A percentile compares a stretch with the other conserved stretches of the same genome.
Conservation (phyloP, 2,797 vertebrate genomes). For the Hydrocynus forskahlii region DNA sequence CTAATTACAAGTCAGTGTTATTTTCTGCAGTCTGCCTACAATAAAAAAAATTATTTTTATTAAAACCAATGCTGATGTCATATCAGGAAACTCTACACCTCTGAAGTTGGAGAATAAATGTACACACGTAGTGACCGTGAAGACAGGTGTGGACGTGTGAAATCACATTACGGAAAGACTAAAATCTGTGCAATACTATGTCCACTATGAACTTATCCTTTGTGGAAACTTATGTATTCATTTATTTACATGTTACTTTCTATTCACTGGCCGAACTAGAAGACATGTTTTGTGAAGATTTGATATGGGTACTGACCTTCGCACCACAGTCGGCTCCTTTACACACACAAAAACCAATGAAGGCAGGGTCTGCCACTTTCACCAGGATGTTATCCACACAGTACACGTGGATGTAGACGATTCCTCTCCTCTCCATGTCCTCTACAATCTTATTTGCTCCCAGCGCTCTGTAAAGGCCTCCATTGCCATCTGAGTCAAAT, state of each 20-base stretch:
- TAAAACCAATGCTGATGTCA: background rate
- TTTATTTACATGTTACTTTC: background rate
- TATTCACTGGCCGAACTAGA: background rate
- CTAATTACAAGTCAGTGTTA: background rate
- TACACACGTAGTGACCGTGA: background rate
- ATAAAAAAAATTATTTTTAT: background rate
- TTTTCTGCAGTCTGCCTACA: background rate
- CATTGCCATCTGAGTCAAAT: conserved; percentile 87
- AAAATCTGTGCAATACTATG: background rate
- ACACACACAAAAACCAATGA: conserved; percentile 92
- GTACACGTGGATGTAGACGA: conserved; percentile 89
- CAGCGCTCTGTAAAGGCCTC: conserved; percentile 93
- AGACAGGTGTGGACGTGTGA: background rate
- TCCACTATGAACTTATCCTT: background rate
- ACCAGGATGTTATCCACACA: conserved; percentile 98
- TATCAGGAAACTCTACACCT: background rate
- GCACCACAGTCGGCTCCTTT: conserved; percentile 95
- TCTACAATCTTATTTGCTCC: conserved; percentile 84
- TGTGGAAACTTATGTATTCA: background rate
- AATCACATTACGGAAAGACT: background rate
- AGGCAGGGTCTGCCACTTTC: conserved; percentile 93
- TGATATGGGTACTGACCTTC: conserved; percentile 81
- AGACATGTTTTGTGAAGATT: background rate
- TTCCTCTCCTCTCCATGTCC: conserved; percentile 87
- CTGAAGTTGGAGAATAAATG: background rate